These are phyloP conservation scores for Apocheima hispidaria DNA, from an alignment of 2,888 invertebrate genomes.

Conservation along the genomic window DNA sequence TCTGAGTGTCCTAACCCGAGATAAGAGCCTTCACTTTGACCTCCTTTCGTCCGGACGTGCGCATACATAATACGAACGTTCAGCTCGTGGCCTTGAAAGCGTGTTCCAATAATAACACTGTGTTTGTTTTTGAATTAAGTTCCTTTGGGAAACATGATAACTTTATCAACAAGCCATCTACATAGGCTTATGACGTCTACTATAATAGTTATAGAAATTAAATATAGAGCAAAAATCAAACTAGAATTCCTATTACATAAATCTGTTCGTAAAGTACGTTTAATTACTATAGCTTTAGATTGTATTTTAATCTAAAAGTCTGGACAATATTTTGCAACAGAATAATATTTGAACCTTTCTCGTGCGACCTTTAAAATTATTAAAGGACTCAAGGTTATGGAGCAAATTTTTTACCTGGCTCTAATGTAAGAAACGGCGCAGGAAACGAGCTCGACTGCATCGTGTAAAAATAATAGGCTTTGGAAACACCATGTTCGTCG, in stretches of 20 bases:
- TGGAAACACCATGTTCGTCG: not conserved
- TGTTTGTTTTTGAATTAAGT: conserved; percentile 33
- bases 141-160: conserved; percentile 32
- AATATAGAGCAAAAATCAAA: not conserved
- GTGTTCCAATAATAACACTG: conserved; percentile 54
- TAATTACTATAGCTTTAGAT: not conserved
- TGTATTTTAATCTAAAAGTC: not conserved
- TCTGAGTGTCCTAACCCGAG: conserved; percentile 57
- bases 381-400: conserved; percentile 24
- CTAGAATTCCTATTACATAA: not conserved
- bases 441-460: not conserved
- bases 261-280: not conserved
- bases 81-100: conserved; percentile 71
- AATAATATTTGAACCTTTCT: conserved; percentile 17
- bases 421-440: conserved; percentile 14
- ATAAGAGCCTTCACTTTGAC: conserved; percentile 71
- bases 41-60: conserved; percentile 76
- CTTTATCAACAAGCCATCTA: conserved; percentile 1
- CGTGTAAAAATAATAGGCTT: not conserved
- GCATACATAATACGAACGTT: conserved; percentile 40
- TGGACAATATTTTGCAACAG: conserved; percentile 19
- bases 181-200: not conserved
- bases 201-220: not conserved
- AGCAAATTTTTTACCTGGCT: conserved; percentile 18
- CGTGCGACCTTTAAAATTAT: conserved; percentile 20